Conservation (phyloP, 1,140 invertebrate genomes). For the Panagrolaimus sp. region DNA sequence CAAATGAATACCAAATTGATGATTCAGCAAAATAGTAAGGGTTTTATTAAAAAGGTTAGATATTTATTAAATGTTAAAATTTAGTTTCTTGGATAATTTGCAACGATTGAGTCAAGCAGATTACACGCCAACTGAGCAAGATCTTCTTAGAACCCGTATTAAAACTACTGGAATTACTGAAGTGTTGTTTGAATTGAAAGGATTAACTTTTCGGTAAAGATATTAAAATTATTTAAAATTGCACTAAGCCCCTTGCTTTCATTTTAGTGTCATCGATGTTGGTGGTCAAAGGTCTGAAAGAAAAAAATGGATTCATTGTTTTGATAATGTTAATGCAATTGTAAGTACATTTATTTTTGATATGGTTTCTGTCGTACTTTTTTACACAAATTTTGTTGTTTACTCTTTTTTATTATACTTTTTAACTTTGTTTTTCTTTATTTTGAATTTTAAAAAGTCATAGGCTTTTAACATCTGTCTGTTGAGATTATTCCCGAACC, state of each 20-base stretch:
- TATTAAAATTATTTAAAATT: not conserved
- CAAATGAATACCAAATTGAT: slow-evolving; percentile 72
- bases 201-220: slow-evolving; percentile 53
- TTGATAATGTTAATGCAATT: slow-evolving; percentile 62
- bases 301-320: slow-evolving; percentile 70
- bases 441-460: too few species aligned
- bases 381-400: too few species aligned
- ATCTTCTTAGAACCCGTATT: slow-evolving; percentile 54
- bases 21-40: slow-evolving; percentile 74
- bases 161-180: slow-evolving; percentile 59
- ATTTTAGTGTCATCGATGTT: slow-evolving; percentile 62
- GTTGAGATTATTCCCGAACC: too few species aligned
- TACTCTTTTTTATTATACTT: too few species aligned
- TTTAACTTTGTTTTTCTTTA: too few species aligned
- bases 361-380: too few species aligned
- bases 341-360: not conserved
- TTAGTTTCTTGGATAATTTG: slow-evolving; percentile 58
- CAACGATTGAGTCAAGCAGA: slow-evolving; percentile 46
- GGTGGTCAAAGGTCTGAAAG: slow-evolving; percentile 74
- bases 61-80: slow-evolving; percentile 24
- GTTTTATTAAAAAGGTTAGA: not conserved
- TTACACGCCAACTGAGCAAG: slow-evolving; percentile 57
- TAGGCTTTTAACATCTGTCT: too few species aligned
- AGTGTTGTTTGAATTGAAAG: slow-evolving; percentile 58
- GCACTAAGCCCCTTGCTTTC: not conserved